Evolutionary conservation across 2,113 vertebrate species (phyloP).

Genomic region (Merops nubicus): DNA sequence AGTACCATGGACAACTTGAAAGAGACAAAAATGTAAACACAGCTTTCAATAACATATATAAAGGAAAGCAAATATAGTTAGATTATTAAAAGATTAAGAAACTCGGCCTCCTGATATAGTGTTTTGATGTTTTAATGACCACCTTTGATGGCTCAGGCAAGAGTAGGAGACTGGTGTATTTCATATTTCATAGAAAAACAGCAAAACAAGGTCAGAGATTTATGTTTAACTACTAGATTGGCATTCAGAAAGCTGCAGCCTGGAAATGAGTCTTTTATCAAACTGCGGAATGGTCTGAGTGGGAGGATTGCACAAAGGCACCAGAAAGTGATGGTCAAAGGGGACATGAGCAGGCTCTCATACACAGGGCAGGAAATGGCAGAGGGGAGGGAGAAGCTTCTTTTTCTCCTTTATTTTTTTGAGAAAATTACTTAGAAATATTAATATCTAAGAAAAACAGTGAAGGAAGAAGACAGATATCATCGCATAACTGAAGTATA

Average conservation of each 20-base stretch:
- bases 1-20: neutral
- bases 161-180: neutral
- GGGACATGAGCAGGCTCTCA: neutral
- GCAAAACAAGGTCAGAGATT: neutral
- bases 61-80: neutral
- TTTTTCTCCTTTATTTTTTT: neutral
- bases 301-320: conserved; percentile 30
- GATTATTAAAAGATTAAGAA: conserved; percentile 25
- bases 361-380: neutral
- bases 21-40: neutral
- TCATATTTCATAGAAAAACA: neutral
- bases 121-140: neutral
- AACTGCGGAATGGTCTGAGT: conserved; percentile 24
- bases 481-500: neutral
- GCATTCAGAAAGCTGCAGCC: conserved; percentile 20
- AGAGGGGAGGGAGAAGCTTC: neutral
- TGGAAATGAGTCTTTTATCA: conserved; percentile 14
- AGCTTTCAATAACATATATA: neutral
- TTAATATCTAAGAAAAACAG: conserved; percentile 46
- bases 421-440: conserved; percentile 16
- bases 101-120: neutral
- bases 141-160: neutral
- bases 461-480: conserved; percentile 55
- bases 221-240: neutral
- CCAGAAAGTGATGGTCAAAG: neutral